These are phyloP conservation scores for Platygyra sinensis DNA, from an alignment of 64 coral and sea anemone genomes.

Conservation along the genomic window DNA sequence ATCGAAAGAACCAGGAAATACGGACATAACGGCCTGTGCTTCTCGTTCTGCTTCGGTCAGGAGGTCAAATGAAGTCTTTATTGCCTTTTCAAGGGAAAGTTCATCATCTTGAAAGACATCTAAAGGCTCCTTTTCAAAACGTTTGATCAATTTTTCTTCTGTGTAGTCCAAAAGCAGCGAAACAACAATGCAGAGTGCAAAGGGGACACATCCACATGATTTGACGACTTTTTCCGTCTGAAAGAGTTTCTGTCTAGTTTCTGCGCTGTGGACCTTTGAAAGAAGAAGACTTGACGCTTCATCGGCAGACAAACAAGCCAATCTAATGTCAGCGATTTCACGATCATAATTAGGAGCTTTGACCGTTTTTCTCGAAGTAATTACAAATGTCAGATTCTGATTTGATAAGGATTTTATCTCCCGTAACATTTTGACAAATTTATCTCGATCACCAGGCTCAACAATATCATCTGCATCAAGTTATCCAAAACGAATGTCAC, in stretches of 20 bases:
- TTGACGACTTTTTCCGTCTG: constrained; percentile 12
- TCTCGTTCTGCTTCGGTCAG: background rate
- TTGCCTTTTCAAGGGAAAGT: constrained; percentile 22
- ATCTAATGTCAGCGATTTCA: background rate
- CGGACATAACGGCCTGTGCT: constrained; percentile 31
- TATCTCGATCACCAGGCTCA: constrained; percentile 1
- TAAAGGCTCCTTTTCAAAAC: constrained; percentile 28
- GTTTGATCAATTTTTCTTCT: background rate
- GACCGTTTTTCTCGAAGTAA: constrained; percentile 47
- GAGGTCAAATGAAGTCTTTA: constrained; percentile 47
- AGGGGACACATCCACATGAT: constrained; percentile 49
- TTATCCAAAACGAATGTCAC: constrained; percentile 55
- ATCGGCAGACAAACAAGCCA: background rate
- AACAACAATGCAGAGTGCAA: constrained; percentile 61
- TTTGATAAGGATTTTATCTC: constrained; percentile 46
- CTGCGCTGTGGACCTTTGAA: background rate
- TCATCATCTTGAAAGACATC: constrained; percentile 16
- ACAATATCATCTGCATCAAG: constrained; percentile 34
- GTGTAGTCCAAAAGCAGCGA: constrained; percentile 34
- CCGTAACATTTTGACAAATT: constrained; percentile 32
- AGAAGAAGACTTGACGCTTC: background rate
- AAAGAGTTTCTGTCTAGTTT: background rate
- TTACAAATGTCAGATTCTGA: constrained; percentile 36
- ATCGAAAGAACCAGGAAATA: constrained; percentile 53
- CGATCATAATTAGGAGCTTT: background rate